These are phyloP conservation scores for Propithecus deckenii DNA, from an alignment of 2,797 vertebrate species.

Conservation along the genomic window DNA sequence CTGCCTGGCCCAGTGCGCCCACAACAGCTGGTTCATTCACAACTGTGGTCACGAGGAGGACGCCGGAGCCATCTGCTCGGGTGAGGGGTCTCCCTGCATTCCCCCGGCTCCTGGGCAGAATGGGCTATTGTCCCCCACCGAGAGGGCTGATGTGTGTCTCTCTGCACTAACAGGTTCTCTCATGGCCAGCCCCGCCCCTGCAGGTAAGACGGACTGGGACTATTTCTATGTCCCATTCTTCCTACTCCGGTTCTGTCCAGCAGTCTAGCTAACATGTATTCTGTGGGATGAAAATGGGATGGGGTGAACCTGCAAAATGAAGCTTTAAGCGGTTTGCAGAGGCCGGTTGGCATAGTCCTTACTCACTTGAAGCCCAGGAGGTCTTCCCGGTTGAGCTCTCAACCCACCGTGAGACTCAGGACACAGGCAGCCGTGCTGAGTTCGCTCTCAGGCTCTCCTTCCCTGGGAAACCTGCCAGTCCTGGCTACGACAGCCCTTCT, in stretches of 20 bases:
- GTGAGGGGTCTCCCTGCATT: background rate
- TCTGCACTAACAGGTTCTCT: background rate
- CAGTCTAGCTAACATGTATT: background rate
- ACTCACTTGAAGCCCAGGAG: background rate
- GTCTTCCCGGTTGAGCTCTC: background rate
- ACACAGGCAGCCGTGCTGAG: rapidly evolving
- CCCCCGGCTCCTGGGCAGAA: background rate
- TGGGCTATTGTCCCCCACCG: background rate
- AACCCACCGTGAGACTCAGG: background rate
- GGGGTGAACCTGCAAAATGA: background rate
- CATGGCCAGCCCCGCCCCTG: rapidly evolving
- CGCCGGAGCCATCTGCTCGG: slow-evolving; percentile 80
- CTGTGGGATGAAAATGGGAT: background rate
- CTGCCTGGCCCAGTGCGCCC: slow-evolving; percentile 84
- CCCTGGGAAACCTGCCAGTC: background rate
- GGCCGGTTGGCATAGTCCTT: background rate
- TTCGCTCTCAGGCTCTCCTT: background rate
- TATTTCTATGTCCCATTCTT: background rate
- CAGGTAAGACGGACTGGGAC: background rate
- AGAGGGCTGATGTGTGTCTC: background rate
- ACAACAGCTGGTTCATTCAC: slow-evolving; percentile 88
- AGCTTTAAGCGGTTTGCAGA: background rate
- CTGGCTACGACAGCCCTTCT: background rate
- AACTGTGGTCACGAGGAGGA: slow-evolving; percentile 89
- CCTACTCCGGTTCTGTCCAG: background rate